Conservation (phyloP, 2,888 invertebrate genomes). For the Torymus aiolomorphi region DNA sequence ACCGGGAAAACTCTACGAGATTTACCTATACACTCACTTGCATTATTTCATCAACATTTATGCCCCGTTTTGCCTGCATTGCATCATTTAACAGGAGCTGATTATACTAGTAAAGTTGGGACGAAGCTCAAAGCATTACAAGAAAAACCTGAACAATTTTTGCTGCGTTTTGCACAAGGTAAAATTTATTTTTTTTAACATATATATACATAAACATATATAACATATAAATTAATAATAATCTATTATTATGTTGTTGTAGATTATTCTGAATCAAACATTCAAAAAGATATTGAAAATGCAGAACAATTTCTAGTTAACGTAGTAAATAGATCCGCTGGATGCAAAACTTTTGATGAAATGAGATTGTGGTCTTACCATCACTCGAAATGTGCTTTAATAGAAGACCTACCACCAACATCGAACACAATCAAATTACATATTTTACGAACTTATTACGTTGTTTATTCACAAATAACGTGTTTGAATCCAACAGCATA, state of each 20-base stretch:
- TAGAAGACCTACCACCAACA: slow-evolving; percentile 2
- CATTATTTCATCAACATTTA: not conserved
- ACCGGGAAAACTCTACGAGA: not conserved
- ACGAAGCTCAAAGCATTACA: slow-evolving; percentile 30
- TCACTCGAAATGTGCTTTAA: not conserved
- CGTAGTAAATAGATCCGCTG: not conserved
- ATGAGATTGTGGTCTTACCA: not conserved
- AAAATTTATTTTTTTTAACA: not conserved
- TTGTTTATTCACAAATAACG: not conserved
- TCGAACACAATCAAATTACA: slow-evolving; percentile 52
- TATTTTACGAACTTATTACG: not conserved
- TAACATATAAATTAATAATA: too few relatives aligned
- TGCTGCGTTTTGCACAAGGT: not conserved
- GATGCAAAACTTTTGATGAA: slow-evolving; percentile 13
- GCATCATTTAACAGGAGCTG: too few relatives aligned
- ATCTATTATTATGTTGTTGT: not conserved
- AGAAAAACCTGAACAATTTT: slow-evolving; percentile 6
- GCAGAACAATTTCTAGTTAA: not conserved
- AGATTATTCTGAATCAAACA: not conserved
- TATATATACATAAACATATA: too few relatives aligned
- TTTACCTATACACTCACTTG: slow-evolving; percentile 6
- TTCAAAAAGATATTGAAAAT: not conserved
- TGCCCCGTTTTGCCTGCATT: slow-evolving; percentile 37
- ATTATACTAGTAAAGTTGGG: too few relatives aligned
- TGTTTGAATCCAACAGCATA: too few relatives aligned